Percentiles rank a stretch among this genome's conserved stretches.
Evolutionary conservation across 1,140 invertebrate genomes (phyloP).

Genomic region (Megathymus violae): DNA sequence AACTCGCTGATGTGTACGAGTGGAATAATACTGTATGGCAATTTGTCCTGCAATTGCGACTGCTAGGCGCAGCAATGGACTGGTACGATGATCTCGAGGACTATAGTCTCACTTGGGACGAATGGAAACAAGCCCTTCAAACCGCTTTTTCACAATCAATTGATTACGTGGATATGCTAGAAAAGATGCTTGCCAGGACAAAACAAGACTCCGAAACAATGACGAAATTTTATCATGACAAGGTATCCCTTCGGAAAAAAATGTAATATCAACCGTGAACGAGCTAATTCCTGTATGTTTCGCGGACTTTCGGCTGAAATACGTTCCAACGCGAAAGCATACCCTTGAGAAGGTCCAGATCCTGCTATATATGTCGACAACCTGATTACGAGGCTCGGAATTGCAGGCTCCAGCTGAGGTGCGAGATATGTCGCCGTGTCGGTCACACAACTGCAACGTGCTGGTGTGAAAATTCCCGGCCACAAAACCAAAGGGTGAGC

Average conservation of each 20-base stretch:
- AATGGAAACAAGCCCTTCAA: not conserved
- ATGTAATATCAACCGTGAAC: not conserved
- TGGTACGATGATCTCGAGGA: not conserved
- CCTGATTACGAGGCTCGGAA: conserved; percentile 2
- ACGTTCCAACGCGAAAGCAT: conserved; percentile 18
- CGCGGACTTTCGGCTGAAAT: too few relatives aligned
- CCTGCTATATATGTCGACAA: conserved; percentile 2
- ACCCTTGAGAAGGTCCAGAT: not conserved
- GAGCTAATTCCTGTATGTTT: conserved; percentile 10
- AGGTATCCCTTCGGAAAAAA: conserved; percentile 7
- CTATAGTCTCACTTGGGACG: not conserved
- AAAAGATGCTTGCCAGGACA: not conserved
- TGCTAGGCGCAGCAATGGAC: not conserved
- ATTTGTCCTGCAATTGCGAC: not conserved
- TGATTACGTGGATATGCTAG: not conserved
- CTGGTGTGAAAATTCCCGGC: conserved; percentile 1
- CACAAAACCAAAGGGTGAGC: conserved; percentile 9
- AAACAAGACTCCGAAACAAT: not conserved
- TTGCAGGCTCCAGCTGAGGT: not conserved
- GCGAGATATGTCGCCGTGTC: conserved; percentile 2
- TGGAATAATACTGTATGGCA: not conserved
- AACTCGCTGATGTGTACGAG: conserved; percentile 13
- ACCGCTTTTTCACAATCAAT: not conserved
- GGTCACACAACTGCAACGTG: conserved; percentile 7
- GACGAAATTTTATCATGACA: conserved; percentile 11